Evolutionary conservation across 2,113 vertebrate species (phyloP), one percentile per base, ranked within the genome.

Genomic region (Rutilus rutilus): DNA sequence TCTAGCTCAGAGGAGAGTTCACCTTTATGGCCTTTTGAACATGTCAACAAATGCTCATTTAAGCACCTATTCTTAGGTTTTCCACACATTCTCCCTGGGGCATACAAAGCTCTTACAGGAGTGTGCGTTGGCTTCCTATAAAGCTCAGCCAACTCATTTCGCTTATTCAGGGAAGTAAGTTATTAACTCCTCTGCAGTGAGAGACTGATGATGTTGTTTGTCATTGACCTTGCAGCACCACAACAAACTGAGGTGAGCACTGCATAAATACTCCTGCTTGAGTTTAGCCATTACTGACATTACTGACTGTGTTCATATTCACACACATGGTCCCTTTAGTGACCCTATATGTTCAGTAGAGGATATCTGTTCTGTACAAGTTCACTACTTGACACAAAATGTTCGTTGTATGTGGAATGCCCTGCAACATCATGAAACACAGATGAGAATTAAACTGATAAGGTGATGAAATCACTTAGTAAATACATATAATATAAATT

Each of bases 201-300:
- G 64, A 69, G 50, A 27, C 50, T 9, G 19, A 47, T 33, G 42
- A 62, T 7, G 62, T 47, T 77, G 60, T 71, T 85, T 85, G 69
- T 57, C 33, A 17, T n/a, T 76, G 79, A 65, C 71, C 78, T 59
- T 85, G 85, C 33, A 87, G 64, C 42, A 59, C 33, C 59, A 73
- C 47, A 15, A 57, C 64, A 64, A 73, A 25, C 81, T 52, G 50
- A 82, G 7, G 36, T 88, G 76, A 86, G 84, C 86, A 88, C 76
- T 50, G 39, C 73, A 39, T 71, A 78, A 64, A 87, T 77, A 50
- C 54, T 69, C 50, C 69, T 59, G 54, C 47, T 50, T 86, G 71
- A 59, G 59, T 85, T 84, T 62, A 71, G 71, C 78, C 30, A 85
- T 82, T 73, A 89, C 50, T 42, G 60, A 82, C 33, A 78, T 81